phyloP scores from a whole-genome alignment of 2,113 vertebrate species.

The Caloenas nicobarica region DNA sequence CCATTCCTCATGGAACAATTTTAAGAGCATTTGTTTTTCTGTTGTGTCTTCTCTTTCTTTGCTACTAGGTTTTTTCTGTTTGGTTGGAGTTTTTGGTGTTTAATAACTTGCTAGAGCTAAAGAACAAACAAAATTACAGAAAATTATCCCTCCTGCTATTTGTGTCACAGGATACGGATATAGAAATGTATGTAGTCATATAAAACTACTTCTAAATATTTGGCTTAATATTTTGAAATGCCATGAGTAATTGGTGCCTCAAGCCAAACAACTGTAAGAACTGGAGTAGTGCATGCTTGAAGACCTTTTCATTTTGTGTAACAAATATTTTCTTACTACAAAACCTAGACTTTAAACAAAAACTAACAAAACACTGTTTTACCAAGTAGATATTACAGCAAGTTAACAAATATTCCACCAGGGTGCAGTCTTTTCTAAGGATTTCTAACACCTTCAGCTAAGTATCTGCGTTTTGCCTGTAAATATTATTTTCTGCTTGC shows the following conservation, averaged over 20 bases:
- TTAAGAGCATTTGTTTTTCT: neutral
- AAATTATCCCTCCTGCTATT: neutral
- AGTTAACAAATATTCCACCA: conserved; percentile 64
- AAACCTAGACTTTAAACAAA: neutral
- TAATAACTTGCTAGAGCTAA: neutral
- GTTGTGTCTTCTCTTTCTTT: neutral
- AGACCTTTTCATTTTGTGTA: neutral
- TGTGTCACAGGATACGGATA: neutral
- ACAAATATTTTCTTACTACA: neutral
- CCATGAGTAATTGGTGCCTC: neutral
- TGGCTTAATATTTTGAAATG: conserved; percentile 22
- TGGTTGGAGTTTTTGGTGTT: neutral
- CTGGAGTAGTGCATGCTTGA: neutral
- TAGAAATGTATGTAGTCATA: neutral
- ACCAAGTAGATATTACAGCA: neutral
- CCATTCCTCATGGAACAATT: neutral
- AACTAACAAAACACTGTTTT: neutral
- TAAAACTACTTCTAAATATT: conserved; percentile 1
- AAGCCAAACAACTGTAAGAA: neutral
- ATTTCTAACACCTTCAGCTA: conserved; percentile 17
- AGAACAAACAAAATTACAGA: neutral
- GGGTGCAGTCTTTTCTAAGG: conserved; percentile 70
- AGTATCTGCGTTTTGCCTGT: neutral
- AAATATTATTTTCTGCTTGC: neutral
- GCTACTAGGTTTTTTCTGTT: neutral